Evolutionary conservation across 2,888 invertebrate genomes (phyloP).

Genomic region (Spodoptera exigua): DNA sequence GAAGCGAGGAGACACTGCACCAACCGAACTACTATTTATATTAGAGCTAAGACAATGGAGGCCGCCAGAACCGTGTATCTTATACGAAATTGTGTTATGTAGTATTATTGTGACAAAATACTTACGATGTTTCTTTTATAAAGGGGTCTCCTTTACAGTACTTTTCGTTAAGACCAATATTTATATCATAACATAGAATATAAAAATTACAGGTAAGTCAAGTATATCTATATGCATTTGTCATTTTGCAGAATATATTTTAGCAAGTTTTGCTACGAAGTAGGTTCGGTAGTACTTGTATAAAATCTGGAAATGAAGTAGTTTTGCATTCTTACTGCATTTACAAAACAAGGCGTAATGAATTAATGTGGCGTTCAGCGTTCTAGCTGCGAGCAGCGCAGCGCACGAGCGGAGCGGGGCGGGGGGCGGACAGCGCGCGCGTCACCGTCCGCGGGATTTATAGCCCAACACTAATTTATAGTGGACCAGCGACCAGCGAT

Average conservation of each 20-base stretch:
- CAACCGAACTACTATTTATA: constrained; percentile 66
- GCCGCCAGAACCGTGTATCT: constrained; percentile 37
- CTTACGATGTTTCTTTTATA: no score
- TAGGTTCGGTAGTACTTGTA: background rate
- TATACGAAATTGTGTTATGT: no score
- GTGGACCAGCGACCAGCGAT: constrained; percentile 68
- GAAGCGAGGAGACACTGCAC: constrained; percentile 51
- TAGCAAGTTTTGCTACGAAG: no score
- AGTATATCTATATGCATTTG: no score
- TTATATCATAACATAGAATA: no score
- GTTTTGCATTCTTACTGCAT: constrained; percentile 49
- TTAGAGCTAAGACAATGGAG: constrained; percentile 60
- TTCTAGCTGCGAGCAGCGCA: constrained; percentile 49
- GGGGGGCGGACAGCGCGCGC: constrained; percentile 68
- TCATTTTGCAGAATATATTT: no score
- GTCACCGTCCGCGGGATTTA: constrained; percentile 76
- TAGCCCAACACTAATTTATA: constrained; percentile 80
- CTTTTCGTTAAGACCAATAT: no score
- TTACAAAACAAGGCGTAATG: constrained; percentile 56
- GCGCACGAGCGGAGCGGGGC: constrained; percentile 57
- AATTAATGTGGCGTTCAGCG: constrained; percentile 59
- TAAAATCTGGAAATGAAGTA: background rate
- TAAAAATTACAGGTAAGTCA: no score
- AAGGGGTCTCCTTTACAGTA: no score
- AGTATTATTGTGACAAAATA: no score